Conservation (phyloP, 2,888 invertebrate species). For the Drosophila stalkeri region DNA sequence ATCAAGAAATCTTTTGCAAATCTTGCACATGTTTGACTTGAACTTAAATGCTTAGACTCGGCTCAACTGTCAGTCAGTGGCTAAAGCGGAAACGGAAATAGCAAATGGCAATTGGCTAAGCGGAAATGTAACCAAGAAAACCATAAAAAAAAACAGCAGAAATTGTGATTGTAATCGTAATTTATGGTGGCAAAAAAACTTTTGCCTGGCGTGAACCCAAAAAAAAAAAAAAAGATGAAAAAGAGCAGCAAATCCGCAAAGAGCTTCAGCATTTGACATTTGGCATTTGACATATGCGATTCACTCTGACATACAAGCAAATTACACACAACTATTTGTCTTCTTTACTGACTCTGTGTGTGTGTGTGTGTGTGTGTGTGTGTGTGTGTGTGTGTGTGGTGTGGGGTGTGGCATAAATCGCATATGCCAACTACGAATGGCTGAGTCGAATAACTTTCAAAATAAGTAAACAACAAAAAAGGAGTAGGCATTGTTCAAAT, state of each 20-base stretch:
- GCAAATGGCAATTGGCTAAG: slow-evolving; percentile 22
- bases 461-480: neutral
- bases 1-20: slow-evolving; percentile 60
- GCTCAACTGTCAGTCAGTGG: slow-evolving; percentile 41
- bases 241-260: slow-evolving; percentile 43
- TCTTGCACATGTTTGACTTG: slow-evolving; percentile 63
- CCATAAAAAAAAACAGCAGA: slow-evolving; percentile 61
- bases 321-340: slow-evolving; percentile 77
- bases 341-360: slow-evolving; percentile 19
- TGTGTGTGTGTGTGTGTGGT: no score
- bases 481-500: slow-evolving; percentile 9
- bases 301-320: slow-evolving; percentile 75
- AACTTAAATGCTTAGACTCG: slow-evolving; percentile 57
- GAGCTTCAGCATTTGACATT: slow-evolving; percentile 71
- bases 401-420: slow-evolving; percentile 52
- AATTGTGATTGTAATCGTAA: slow-evolving; percentile 78
- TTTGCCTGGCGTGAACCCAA: slow-evolving; percentile 36
- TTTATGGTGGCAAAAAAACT: slow-evolving; percentile 64
- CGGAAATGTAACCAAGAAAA: slow-evolving; percentile 58
- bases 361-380: neutral
- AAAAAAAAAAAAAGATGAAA: slow-evolving; percentile 12
- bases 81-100: slow-evolving; percentile 28
- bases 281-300: slow-evolving; percentile 77
- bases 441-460: slow-evolving; percentile 20
- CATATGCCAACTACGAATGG: slow-evolving; percentile 52